Base-by-base conservation (phyloP, 2,888 invertebrate species). In the Thelaira solivaga region DNA sequence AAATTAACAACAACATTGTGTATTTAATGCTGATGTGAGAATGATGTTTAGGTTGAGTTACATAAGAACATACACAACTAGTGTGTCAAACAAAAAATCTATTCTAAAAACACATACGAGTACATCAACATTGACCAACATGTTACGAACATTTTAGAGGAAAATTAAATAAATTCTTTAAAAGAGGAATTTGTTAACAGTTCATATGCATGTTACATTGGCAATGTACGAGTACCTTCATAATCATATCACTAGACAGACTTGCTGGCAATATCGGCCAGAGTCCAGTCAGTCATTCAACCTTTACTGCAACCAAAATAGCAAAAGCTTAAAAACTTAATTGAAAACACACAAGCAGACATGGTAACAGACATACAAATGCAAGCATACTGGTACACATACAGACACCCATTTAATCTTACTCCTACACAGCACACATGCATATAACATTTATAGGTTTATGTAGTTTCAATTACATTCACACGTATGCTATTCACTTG, bases 241-340 rank as follows among this genome's bases (percentile, higher is more conserved):
- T n/a, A n/a, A n/a, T n/a, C n/a, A n/a, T n/a, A n/a, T n/a, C n/a
- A n/a, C n/a, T n/a, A n/a, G n/a, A n/a, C n/a, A n/a, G n/a, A n/a
- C n/a, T n/a, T n/a, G n/a, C n/a, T n/a, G 4, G 2, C 34, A 20
- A 53, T 7, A 13, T 8, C 13, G 43, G 13, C 39, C 20, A 24
- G 10, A 4, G 18, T 13, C 16, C 13, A 45, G 36, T 16, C 36
- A 31, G 36, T 22, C 53, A 43, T 31, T 49, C 45, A 71, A n/a
- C 20, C 18, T 26, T n/a, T 26, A 8, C 36, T 20, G 13, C 34
- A 31, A 41, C 8, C 31, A 39, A 68, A 61, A 29, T 31, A 55
- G 67, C 68, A 74, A 74, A 67, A 62, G 75, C 68, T 75, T 69
- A 62, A 57, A 55, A 75, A 69, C 47, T 75, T 55, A 61, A 75